A percentile compares a stretch with the other conserved stretches of the same genome.
These are phyloP conservation scores for Prunella himalayana DNA, from an alignment of 2,113 vertebrate species.

Conservation along the genomic window DNA sequence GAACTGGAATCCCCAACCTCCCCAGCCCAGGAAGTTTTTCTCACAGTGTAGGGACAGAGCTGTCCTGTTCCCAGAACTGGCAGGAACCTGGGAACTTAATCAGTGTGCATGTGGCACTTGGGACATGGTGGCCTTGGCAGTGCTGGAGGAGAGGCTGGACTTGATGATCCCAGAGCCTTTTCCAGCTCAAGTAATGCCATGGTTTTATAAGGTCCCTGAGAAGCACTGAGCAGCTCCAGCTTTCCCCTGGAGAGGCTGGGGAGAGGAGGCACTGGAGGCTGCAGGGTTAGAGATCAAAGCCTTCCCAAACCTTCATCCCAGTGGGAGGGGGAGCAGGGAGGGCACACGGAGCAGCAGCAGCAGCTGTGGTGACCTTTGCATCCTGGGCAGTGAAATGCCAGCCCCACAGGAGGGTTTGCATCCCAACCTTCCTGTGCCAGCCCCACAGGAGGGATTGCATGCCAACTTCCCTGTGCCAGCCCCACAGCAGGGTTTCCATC, in stretches of 20 bases:
- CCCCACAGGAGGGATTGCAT: not conserved
- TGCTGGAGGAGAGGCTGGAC: not conserved
- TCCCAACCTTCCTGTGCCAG: not conserved
- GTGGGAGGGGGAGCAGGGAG: not conserved
- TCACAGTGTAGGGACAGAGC: not conserved
- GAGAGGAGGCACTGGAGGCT: not conserved
- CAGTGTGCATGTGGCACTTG: not conserved
- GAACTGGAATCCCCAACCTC: not conserved
- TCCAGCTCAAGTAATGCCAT: not conserved
- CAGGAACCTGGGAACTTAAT: not conserved
- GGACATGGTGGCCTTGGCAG: not conserved
- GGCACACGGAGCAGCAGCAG: not conserved
- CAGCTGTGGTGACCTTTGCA: not conserved
- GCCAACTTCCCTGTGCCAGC: not conserved
- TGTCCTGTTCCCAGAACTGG: not conserved
- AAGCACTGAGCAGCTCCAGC: not conserved
- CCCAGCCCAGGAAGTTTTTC: not conserved
- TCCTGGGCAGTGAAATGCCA: not conserved
- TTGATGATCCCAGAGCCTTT: not conserved
- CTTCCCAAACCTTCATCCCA: not conserved
- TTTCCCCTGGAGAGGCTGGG: not conserved
- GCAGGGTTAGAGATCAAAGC: not conserved
- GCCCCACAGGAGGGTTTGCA: not conserved
- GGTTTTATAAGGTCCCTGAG: not conserved
- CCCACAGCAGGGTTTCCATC: not conserved